These are phyloP conservation scores for Thamnaconus septentrionalis DNA, from an alignment of 2,113 vertebrate species.

Conservation along the genomic window DNA sequence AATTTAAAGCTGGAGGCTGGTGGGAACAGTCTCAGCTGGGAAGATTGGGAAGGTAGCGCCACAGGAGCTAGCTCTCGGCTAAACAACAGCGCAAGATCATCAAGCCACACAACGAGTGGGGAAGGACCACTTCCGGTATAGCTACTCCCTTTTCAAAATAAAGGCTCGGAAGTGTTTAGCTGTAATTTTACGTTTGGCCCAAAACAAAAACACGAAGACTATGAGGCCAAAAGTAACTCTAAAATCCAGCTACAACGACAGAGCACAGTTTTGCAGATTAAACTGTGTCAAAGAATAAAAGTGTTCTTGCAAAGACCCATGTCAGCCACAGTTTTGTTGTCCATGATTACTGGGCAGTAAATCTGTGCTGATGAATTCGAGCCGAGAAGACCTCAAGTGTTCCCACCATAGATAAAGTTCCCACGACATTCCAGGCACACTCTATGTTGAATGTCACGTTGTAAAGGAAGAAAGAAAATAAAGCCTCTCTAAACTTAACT, in stretches of 20 bases:
- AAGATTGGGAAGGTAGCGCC: constrained; percentile 13
- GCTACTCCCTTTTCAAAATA: constrained; percentile 40
- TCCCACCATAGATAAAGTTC: neutral
- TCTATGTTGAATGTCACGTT: constrained; percentile 32
- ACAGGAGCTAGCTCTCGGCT: constrained; percentile 23
- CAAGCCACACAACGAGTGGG: neutral
- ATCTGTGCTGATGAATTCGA: no score
- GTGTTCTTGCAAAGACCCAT: no score
- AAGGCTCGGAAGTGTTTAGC: constrained; percentile 7
- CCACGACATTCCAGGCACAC: constrained; percentile 1
- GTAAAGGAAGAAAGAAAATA: no score
- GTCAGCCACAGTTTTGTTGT: no score
- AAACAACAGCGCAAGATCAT: constrained; percentile 34
- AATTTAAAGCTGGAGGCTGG: neutral
- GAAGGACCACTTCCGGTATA: constrained; percentile 15
- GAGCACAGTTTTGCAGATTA: no score
- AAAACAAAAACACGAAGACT: neutral
- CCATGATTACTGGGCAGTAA: no score
- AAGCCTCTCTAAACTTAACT: no score
- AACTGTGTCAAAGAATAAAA: no score
- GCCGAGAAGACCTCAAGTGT: no score
- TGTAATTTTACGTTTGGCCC: neutral
- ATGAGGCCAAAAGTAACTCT: no score
- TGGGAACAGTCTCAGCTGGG: constrained; percentile 16
- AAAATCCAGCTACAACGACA: no score